Base-by-base conservation (phyloP, 2,797 vertebrate genomes). In the Furcifer pardalis region DNA sequence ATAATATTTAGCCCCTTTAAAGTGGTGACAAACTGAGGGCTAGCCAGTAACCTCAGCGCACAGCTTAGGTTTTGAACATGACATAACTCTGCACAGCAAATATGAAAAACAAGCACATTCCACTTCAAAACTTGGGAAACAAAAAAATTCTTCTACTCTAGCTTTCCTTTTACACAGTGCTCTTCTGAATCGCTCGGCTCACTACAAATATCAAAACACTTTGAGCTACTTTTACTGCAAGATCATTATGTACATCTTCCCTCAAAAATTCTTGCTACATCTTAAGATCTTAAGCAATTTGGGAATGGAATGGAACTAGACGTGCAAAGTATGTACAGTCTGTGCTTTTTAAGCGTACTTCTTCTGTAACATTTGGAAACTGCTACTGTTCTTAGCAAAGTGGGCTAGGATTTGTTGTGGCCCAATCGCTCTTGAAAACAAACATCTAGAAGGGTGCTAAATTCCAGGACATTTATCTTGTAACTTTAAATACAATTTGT, bases 381-480 rank as follows among this genome's bases (percentile, higher is more conserved):
- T 30, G 35, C n/a, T 25, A 35, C 1, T 49, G 71, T 37, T 75
- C 71, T 30, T 17, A 49, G 42, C 59, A 82, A 49, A 4, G 40
- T 2, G 40, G 19, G 12, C 19, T 65, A 62, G 12, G 27, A 52
- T 15, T 40, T 76, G 44, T 23, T 63, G 30, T 74, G 32, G 27
- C 62, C 44, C 44, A 76, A 7, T 12, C 66, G 56, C 13, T 30
- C 15, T 83, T 75, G 59, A 65, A 83, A 76, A 52, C 68, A 60
- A 56, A 63, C n/a, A 4, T 46, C 65, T 59, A 85, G 1, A 19
- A 42, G 87, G 32, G 86, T 83, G 86, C 91, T 91, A 92, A 92
- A 83, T 37, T 27, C 0, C 0, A 32, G 75, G 86, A 87, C 76
- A 85, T 79, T 73, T 0, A n/a, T 0, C 81, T 91, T 27, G 1